Evolutionary conservation across 2,113 vertebrate genomes (phyloP).

Genomic region (Poecilia latipinna): DNA sequence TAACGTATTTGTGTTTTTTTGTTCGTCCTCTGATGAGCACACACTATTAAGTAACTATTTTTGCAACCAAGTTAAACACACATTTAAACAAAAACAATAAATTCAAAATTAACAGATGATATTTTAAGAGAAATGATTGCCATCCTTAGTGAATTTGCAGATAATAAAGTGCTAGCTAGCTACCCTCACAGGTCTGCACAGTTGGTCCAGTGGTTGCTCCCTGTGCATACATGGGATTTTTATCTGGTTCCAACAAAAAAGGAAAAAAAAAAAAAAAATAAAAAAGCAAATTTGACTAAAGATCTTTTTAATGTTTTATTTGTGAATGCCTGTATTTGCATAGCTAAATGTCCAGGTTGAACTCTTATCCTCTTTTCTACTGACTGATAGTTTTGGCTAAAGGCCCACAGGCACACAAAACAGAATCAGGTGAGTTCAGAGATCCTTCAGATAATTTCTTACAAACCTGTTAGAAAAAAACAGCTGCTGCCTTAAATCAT

Average conservation of each 20-base stretch:
- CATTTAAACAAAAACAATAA: too few species aligned
- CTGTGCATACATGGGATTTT: neutral
- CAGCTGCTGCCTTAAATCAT: neutral
- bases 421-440: too few species aligned
- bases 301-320: too few species aligned
- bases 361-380: too few species aligned
- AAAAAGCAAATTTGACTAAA: neutral
- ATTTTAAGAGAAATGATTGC: neutral
- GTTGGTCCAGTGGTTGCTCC: neutral
- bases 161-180: too few species aligned
- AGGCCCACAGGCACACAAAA: too few species aligned
- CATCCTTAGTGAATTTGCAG: too few species aligned
- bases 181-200: neutral
- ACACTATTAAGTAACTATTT: neutral
- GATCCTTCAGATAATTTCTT: neutral
- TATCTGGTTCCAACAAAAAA: neutral
- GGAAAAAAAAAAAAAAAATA: too few species aligned
- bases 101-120: neutral
- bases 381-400: too few species aligned
- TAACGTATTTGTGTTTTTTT: neutral
- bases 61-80: neutral
- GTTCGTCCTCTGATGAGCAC: neutral
- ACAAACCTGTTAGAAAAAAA: neutral
- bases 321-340: too few species aligned
- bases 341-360: too few species aligned